phyloP scores from a whole-genome alignment of 2,888 invertebrate genomes.

The Monopis laevigella region DNA sequence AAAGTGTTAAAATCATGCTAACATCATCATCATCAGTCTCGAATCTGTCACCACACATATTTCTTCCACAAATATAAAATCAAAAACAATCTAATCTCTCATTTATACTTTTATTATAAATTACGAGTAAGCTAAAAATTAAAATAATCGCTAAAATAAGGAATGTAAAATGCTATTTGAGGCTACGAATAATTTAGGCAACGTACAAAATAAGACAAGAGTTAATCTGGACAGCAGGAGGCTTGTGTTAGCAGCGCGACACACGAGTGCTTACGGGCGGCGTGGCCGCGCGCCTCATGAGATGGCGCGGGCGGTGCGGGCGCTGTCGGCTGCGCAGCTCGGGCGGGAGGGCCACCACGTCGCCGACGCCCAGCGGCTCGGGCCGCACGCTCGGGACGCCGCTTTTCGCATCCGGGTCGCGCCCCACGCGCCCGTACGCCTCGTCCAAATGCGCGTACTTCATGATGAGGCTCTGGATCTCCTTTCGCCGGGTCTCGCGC shows the following conservation, averaged over 20 bases:
- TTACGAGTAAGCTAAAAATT: too few relatives aligned
- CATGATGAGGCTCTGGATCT: constrained; percentile 82
- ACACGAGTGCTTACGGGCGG: constrained; percentile 58
- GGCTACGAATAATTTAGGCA: constrained; percentile 1
- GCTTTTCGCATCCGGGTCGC: constrained; percentile 40
- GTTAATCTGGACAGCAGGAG: constrained; percentile 3
- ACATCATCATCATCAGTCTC: too few relatives aligned
- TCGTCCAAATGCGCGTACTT: constrained; percentile 85
- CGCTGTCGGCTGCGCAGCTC: constrained; percentile 54
- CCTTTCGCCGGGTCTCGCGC: constrained; percentile 82
- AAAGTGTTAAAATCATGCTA: too few relatives aligned
- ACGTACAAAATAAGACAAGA: too few relatives aligned
- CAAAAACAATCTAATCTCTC: too few relatives aligned
- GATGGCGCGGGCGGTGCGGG: constrained; percentile 52
- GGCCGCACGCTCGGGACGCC: constrained; percentile 30
- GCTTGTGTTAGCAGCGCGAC: constrained; percentile 9
- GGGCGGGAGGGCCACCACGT: constrained; percentile 50
- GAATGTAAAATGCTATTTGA: too few relatives aligned
- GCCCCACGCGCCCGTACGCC: constrained; percentile 66
- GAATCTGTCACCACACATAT: too few relatives aligned
- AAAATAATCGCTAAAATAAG: too few relatives aligned
- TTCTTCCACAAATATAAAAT: too few relatives aligned
- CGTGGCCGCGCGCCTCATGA: constrained; percentile 61
- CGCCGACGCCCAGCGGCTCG: constrained; percentile 47
- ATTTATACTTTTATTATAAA: too few relatives aligned